Conservation (phyloP, 2,113 vertebrate genomes). For the Tiliqua scincoides region DNA sequence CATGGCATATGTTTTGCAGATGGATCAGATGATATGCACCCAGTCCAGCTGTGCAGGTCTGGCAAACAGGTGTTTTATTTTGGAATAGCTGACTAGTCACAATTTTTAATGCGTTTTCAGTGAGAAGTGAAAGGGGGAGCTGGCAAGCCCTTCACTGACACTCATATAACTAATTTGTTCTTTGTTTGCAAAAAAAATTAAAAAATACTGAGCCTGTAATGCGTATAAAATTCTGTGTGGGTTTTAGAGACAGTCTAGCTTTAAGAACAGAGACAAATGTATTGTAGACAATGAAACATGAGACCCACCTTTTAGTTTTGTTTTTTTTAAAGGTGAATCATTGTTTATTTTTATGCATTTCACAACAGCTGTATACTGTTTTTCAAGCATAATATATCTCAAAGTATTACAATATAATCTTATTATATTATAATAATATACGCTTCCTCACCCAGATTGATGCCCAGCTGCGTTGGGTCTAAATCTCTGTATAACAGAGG, state of each 20-base stretch:
- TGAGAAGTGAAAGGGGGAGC: conserved; percentile 45
- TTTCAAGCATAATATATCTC: no score
- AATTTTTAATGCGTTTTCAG: conserved; percentile 61
- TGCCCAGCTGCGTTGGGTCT: no score
- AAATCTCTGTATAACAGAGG: no score
- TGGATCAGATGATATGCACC: conserved; percentile 43
- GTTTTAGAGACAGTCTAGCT: conserved; percentile 5
- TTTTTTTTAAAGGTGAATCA: no score
- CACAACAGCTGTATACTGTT: no score
- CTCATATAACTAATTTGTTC: conserved; percentile 50
- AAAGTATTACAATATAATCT: no score
- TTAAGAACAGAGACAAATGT: background rate
- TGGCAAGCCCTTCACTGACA: conserved; percentile 51
- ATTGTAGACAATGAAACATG: background rate
- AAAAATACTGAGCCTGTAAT: background rate
- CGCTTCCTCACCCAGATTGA: no score
- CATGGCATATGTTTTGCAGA: conserved; percentile 49
- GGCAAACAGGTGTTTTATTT: conserved; percentile 63
- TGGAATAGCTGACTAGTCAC: conserved; percentile 62
- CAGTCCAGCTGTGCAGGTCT: conserved; percentile 52
- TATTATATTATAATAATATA: no score
- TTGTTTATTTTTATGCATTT: no score
- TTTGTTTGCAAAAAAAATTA: conserved; percentile 24
- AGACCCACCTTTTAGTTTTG: background rate
- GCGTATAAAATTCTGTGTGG: background rate